Evolutionary conservation across 2,797 vertebrate species (phyloP).

Genomic region (Eulemur rubriventer): DNA sequence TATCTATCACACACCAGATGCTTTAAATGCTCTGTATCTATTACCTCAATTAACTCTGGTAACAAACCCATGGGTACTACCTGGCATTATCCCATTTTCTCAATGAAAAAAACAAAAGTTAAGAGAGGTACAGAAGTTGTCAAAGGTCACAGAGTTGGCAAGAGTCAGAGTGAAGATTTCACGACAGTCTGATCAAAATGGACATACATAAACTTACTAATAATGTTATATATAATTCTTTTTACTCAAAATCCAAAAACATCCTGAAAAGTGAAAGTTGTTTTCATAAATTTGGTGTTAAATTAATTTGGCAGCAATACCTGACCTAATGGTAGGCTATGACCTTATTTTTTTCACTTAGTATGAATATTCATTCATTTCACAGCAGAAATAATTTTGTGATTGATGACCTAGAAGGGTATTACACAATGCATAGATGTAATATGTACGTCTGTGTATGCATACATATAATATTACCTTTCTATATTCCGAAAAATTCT

Average conservation of each 20-base stretch:
- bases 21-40: background rate
- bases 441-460: background rate
- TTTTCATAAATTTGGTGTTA: constrained; percentile 33
- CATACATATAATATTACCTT: background rate
- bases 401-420: background rate
- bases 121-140: background rate
- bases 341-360: background rate
- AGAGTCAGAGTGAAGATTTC: background rate
- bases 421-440: background rate
- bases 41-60: constrained; percentile 8
- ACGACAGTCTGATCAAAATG: background rate
- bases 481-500: background rate
- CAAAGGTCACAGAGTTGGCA: background rate
- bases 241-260: background rate
- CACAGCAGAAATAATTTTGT: background rate
- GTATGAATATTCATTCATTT: background rate
- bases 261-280: background rate
- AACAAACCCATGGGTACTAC: background rate
- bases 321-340: background rate
- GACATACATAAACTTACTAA: background rate
- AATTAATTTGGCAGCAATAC: constrained; percentile 20
- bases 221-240: background rate
- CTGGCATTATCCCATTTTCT: background rate
- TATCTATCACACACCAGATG: background rate
- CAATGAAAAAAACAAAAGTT: background rate